These are phyloP conservation scores for Pseudomyrmex gracilis DNA, from an alignment of 1,140 invertebrate species.

Conservation along the genomic window DNA sequence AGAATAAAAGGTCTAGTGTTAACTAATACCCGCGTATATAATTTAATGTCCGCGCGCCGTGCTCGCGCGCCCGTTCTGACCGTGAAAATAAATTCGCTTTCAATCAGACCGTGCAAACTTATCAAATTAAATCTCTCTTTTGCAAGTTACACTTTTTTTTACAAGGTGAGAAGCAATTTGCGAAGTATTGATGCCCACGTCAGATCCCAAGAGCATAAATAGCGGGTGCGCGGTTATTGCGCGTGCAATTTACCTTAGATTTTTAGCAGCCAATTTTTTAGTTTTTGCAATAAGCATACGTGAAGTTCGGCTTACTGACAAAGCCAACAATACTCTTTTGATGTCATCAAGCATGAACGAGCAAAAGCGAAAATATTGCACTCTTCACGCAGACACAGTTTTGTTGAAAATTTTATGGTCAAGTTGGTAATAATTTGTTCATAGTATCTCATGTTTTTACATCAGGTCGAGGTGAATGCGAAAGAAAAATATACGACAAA, in stretches of 20 bases:
- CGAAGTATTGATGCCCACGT: slow-evolving; percentile 47
- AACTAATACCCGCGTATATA: slow-evolving; percentile 49
- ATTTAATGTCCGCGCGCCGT: slow-evolving; percentile 31
- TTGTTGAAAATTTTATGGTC: slow-evolving; percentile 25
- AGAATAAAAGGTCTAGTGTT: slow-evolving; percentile 49
- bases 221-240: slow-evolving; percentile 10
- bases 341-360: background rate
- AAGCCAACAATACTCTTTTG: background rate
- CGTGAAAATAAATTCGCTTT: slow-evolving; percentile 46
- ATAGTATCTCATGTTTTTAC: background rate
- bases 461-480: background rate
- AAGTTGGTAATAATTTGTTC: slow-evolving; percentile 9
- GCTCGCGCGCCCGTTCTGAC: background rate
- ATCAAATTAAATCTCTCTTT: slow-evolving; percentile 49
- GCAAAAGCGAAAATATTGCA: slow-evolving; percentile 3
- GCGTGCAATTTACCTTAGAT: background rate
- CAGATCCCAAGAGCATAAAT: slow-evolving; percentile 28
- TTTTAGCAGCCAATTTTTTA: background rate
- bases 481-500: slow-evolving; percentile 1
- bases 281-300: background rate
- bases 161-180: slow-evolving; percentile 30
- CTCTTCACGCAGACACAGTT: slow-evolving; percentile 14
- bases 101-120: slow-evolving; percentile 35
- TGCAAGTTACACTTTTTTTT: slow-evolving; percentile 35
- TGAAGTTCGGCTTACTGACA: background rate